These are phyloP conservation scores for Lasioglossum morio DNA, from an alignment of 2,888 invertebrate genomes.

Conservation along the genomic window DNA sequence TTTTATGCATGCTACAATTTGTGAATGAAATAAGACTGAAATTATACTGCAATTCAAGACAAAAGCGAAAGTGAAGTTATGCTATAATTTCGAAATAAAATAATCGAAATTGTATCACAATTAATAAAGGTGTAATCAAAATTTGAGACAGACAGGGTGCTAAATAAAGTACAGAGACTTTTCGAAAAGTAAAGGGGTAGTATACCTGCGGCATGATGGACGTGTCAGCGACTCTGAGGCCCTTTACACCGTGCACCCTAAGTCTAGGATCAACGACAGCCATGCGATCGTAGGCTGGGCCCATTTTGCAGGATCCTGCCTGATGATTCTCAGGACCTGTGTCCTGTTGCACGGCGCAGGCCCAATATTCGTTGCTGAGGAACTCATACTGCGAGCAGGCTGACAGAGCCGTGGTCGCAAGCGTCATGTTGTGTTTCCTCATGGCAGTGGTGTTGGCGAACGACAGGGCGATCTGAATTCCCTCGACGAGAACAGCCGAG, in stretches of 20 bases:
- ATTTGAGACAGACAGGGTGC: background rate
- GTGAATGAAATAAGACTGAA: background rate
- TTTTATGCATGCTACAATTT: background rate
- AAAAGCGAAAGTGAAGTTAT: background rate
- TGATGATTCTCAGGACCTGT: slow-evolving; percentile 94
- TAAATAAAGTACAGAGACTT: background rate
- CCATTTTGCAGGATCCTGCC: slow-evolving; percentile 94
- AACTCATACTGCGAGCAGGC: slow-evolving; percentile 80
- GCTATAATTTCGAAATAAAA: background rate
- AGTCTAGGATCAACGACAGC: slow-evolving; percentile 91
- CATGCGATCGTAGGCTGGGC: slow-evolving; percentile 88
- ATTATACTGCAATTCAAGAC: background rate
- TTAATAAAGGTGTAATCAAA: background rate
- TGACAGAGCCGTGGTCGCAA: slow-evolving; percentile 71
- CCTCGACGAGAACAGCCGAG: slow-evolving; percentile 87
- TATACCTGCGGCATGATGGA: slow-evolving; percentile 87
- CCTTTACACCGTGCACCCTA: slow-evolving; percentile 87
- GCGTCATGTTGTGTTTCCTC: slow-evolving; percentile 76
- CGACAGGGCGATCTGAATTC: slow-evolving; percentile 87
- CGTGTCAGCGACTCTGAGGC: slow-evolving; percentile 87
- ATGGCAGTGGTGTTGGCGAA: slow-evolving; percentile 87
- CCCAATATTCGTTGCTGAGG: slow-evolving; percentile 90
- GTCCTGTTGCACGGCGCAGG: slow-evolving; percentile 89
- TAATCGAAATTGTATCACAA: background rate
- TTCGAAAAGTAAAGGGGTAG: background rate